A percentile compares a stretch with the other conserved stretches of the same genome.
Conservation (phyloP, 2,888 invertebrate species). For the Eupithecia pulchellata region DNA sequence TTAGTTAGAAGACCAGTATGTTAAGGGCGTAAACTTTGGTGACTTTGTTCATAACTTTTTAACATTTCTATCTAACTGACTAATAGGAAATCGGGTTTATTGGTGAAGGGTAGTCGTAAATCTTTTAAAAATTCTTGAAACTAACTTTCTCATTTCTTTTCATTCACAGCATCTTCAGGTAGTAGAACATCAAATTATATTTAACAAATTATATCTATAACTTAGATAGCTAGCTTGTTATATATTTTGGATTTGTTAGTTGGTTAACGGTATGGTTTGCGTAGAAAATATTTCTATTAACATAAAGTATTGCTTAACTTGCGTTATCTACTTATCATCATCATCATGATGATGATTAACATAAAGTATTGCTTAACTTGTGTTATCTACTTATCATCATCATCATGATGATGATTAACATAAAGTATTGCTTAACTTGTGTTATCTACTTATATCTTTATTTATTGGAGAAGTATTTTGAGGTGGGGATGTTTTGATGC, state of each 20-base stretch:
- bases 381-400: too few relatives aligned
- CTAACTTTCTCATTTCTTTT: slow-evolving; percentile 49
- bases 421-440: too few relatives aligned
- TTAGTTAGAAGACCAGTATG: too few relatives aligned
- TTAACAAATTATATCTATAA: too few relatives aligned
- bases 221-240: background rate
- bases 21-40: too few relatives aligned
- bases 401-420: too few relatives aligned
- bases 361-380: too few relatives aligned
- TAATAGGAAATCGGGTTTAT: background rate
- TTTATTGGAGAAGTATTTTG: background rate
- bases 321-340: too few relatives aligned
- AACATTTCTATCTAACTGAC: background rate
- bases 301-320: too few relatives aligned
- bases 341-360: too few relatives aligned
- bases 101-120: slow-evolving; percentile 1
- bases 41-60: too few relatives aligned
- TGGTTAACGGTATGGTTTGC: background rate
- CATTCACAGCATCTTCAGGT: slow-evolving; percentile 60
- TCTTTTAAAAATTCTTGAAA: slow-evolving; percentile 20
- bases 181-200: slow-evolving; percentile 40
- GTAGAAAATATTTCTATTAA: too few relatives aligned
- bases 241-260: background rate
- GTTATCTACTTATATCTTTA: background rate
- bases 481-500: background rate